Base-by-base conservation (phyloP, 2,113 vertebrate genomes). In the Amblyornis subalaris region DNA sequence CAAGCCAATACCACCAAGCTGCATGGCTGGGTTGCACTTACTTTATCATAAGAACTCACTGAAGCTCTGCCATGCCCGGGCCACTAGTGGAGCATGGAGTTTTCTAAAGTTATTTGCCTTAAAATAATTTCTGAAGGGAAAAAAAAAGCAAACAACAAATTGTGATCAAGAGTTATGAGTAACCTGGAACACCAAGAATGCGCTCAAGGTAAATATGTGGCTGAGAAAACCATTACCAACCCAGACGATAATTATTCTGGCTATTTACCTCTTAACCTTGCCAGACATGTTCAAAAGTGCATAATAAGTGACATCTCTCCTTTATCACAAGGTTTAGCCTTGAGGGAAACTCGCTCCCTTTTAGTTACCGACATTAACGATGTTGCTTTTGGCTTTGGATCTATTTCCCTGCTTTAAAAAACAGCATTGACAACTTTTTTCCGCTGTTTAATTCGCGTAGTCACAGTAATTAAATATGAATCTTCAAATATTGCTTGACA, bases 351-450 rank as follows among this genome's bases (percentile, higher is more conserved):
- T 35, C 61, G 74, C 62, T 67, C 55, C 25, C 55, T 89, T 82
- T 89, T 35, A 77, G 72, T 66, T 87, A 73, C 82, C 2, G 5
- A 82, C 2, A 0, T 84, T 94, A 96, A 89, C 8, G 5, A 48
- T 86, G 86, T 94, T 96, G 76, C 66, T 94, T 96, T 97, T 95
- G 95, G 95, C 96, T 88, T n/a, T 65, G 54, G 58, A 87, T 96
- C 85, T 82, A 72, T 76, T 76, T 85, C 77, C 21, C 44, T 76
- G 15, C 79, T 93, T 95, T 81, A 73, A 87, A 90, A 96, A 94
- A 42, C 71, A 89, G 78, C 88, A 95, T 40, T 89, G 94, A 91
- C 88, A 94, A 93, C 73, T 78, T 94, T 96, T 95, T 95, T 78
- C 81, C 88, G 92, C 60, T 60, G 55, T 45, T 94, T 92, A 89